Percentiles rank a stretch among this genome's conserved stretches.
Evolutionary conservation across 2,888 invertebrate genomes (phyloP).

Genomic region (Pheosia tremula): DNA sequence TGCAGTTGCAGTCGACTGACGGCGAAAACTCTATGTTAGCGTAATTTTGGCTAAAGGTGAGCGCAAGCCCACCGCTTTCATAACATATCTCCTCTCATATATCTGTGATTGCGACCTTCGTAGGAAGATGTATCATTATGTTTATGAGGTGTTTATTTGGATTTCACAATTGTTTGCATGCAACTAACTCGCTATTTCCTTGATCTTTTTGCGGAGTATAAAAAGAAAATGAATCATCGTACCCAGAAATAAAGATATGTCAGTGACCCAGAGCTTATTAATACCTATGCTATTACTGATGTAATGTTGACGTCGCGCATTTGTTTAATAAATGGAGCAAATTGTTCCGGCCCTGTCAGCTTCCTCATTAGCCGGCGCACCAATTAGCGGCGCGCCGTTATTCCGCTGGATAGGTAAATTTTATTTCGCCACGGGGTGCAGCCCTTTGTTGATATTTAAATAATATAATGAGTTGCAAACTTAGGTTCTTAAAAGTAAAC

Average conservation of each 20-base stretch:
- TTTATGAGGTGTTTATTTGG: background rate
- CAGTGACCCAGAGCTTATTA: conserved; percentile 34
- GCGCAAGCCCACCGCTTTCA: too few species aligned
- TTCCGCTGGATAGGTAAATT: conserved; percentile 70
- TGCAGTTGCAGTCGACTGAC: too few species aligned
- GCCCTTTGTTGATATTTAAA: conserved; percentile 27
- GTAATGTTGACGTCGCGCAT: conserved; percentile 72
- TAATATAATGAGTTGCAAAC: background rate
- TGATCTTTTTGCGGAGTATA: background rate
- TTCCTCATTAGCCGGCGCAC: conserved; percentile 78
- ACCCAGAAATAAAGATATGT: conserved; percentile 11
- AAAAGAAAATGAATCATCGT: background rate
- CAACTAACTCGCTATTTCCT: background rate
- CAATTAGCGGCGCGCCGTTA: conserved; percentile 71
- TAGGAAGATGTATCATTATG: background rate
- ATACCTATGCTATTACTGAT: conserved; percentile 52
- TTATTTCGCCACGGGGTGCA: conserved; percentile 27
- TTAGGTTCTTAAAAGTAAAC: background rate
- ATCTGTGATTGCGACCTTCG: too few species aligned
- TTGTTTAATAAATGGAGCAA: conserved; percentile 76
- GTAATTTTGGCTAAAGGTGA: too few species aligned
- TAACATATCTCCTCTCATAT: too few species aligned
- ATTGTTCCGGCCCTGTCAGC: conserved; percentile 80
- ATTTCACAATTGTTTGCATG: background rate
- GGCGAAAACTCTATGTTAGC: too few species aligned